Evolutionary conservation across 2,888 invertebrate genomes (phyloP).

Genomic region (Dysmachus trigonus): DNA sequence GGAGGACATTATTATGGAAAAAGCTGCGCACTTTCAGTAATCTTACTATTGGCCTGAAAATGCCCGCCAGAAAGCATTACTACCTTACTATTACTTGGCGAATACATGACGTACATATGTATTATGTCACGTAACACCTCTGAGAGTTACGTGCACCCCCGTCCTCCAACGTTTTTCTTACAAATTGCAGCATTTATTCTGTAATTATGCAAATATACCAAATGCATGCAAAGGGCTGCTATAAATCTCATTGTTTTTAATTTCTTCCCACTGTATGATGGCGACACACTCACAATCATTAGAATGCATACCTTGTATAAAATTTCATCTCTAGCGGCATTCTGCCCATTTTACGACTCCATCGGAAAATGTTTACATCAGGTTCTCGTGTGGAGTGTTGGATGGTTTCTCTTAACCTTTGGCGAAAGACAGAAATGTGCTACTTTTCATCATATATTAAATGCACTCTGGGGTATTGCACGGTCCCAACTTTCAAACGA

Average conservation of each 20-base stretch:
- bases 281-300: background rate
- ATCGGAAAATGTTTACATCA: background rate
- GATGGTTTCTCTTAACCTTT: background rate
- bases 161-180: background rate
- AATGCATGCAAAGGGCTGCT: background rate
- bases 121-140: background rate
- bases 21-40: background rate
- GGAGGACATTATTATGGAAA: background rate
- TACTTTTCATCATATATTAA: background rate
- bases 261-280: background rate
- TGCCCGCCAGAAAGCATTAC: background rate
- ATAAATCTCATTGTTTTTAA: background rate
- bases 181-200: background rate
- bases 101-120: background rate
- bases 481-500: background rate
- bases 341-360: background rate
- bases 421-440: background rate
- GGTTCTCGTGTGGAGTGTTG: background rate
- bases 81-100: background rate
- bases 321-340: background rate
- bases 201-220: background rate
- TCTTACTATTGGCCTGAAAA: background rate
- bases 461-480: background rate
- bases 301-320: background rate
- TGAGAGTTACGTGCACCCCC: background rate